A percentile compares a stretch with the other conserved stretches of the same genome.
phyloP scores from a whole-genome alignment of 2,888 invertebrate genomes.

The Exocentrus adspersus region DNA sequence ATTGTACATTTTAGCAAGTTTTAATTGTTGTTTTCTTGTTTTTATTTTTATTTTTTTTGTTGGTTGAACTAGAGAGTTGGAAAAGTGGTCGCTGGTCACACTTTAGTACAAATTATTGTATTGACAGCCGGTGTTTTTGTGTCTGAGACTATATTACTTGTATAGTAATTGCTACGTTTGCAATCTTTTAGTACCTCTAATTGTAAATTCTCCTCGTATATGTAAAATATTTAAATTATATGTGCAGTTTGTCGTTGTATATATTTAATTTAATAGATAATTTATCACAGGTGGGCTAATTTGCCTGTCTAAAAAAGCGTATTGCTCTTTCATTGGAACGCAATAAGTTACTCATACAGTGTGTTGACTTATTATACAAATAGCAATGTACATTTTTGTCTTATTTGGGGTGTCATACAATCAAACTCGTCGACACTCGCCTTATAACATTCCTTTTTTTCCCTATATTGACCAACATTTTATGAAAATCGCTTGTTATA shows the following conservation, averaged over 20 bases:
- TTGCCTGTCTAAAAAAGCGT: constrained; percentile 45
- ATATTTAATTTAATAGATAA: constrained; percentile 53
- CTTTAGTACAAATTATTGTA: constrained; percentile 61
- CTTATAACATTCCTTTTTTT: too few relatives aligned
- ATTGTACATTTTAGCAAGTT: constrained; percentile 45
- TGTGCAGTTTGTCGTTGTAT: constrained; percentile 63
- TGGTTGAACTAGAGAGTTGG: constrained; percentile 43
- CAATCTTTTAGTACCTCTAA: constrained; percentile 61
- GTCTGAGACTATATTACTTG: constrained; percentile 51
- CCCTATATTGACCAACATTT: too few relatives aligned
- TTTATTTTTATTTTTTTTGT: too few relatives aligned
- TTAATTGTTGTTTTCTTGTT: constrained; percentile 49
- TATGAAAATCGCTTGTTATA: too few relatives aligned
- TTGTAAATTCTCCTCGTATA: constrained; percentile 60
- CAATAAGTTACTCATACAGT: constrained; percentile 46
- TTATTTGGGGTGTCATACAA: constrained; percentile 20
- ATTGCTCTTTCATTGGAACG: constrained; percentile 48
- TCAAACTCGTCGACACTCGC: not conserved
- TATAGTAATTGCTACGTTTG: constrained; percentile 60
- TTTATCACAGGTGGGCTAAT: constrained; percentile 39
- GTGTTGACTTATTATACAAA: constrained; percentile 38
- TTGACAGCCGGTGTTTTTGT: constrained; percentile 50
- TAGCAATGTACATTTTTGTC: constrained; percentile 28
- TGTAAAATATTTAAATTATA: constrained; percentile 58
- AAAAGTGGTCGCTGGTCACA: constrained; percentile 61